Percentiles rank a stretch among this genome's conserved stretches.
phyloP scores from a whole-genome alignment of 2,888 invertebrate species.

The Strigamia maritima region DNA sequence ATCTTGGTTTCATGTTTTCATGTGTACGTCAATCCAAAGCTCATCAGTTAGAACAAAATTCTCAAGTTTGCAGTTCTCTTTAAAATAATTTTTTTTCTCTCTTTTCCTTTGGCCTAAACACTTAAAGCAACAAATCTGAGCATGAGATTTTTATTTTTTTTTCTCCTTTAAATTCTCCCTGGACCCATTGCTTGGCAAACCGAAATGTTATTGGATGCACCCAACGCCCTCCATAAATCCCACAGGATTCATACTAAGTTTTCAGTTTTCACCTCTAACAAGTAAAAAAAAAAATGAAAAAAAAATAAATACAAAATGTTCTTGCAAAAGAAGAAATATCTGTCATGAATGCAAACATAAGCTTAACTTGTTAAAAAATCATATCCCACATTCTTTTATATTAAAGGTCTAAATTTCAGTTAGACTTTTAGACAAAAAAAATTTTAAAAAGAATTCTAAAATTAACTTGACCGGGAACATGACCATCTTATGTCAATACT shows the following conservation, averaged over 20 bases:
- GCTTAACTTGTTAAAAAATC: too few species aligned
- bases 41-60: background rate
- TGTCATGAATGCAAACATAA: background rate
- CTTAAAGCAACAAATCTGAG: slow-evolving; percentile 12
- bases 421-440: background rate
- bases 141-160: background rate
- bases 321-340: background rate
- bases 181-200: background rate
- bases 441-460: background rate
- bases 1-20: background rate
- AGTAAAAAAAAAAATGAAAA: background rate
- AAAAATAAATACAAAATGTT: background rate
- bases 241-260: slow-evolving; percentile 12
- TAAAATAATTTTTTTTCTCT: background rate
- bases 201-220: slow-evolving; percentile 16
- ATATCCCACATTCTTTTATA: too few species aligned
- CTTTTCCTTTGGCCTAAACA: background rate
- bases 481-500: background rate
- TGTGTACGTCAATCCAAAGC: slow-evolving; percentile 2
- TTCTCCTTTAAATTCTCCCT: background rate
- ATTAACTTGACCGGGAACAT: background rate
- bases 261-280: background rate
- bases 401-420: too few species aligned
- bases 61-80: background rate
- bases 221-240: background rate